Evolutionary conservation across 64 coral and sea anemone species (phyloP).

Genomic region (Trachythela sp.): DNA sequence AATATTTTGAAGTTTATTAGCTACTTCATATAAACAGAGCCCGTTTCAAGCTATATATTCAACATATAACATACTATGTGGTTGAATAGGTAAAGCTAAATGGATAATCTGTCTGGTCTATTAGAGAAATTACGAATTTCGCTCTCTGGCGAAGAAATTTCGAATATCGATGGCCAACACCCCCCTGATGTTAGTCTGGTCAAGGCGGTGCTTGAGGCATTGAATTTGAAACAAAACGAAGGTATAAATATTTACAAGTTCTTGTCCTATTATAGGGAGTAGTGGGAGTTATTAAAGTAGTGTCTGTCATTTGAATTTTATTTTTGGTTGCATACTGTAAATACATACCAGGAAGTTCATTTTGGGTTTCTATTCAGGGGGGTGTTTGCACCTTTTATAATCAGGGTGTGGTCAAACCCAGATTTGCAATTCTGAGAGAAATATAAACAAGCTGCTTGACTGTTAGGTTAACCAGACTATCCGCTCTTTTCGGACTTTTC

Average conservation of each 20-base stretch:
- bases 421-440: not conserved
- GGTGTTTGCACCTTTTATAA: not conserved
- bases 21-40: not conserved
- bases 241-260: not conserved
- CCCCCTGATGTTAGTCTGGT: not conserved
- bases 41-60: not conserved
- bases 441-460: too few species aligned
- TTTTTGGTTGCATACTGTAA: too few species aligned
- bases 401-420: not conserved
- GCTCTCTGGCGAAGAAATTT: not conserved
- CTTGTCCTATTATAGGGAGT: not conserved
- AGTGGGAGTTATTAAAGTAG: not conserved
- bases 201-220: not conserved
- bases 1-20: too few species aligned
- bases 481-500: too few species aligned
- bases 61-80: not conserved
- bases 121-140: constrained; percentile 7
- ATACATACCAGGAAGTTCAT: too few species aligned
- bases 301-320: too few species aligned
- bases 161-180: not conserved
- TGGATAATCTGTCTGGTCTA: not conserved
- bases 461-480: too few species aligned
- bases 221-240: not conserved
- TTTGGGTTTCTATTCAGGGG: not conserved
- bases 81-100: not conserved